Conservation (phyloP, 1,140 invertebrate genomes). For the Lucilia sericata region DNA sequence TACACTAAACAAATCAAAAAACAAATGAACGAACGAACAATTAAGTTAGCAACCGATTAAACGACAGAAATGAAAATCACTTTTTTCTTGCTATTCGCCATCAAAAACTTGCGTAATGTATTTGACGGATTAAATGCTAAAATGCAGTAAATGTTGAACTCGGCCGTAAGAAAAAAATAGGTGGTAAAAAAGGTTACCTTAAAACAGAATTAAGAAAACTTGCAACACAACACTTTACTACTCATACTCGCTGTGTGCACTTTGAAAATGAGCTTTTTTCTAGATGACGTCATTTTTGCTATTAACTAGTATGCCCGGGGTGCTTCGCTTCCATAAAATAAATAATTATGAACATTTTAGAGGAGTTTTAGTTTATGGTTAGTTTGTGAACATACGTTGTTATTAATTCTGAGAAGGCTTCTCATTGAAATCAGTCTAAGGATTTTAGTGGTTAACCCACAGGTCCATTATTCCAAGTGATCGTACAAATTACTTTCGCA, state of each 20-base stretch:
- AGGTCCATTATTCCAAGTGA: too few relatives aligned
- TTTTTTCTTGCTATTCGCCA: not conserved
- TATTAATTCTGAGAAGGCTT: too few relatives aligned
- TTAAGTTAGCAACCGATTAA: not conserved
- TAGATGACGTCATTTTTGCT: constrained; percentile 17
- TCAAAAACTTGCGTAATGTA: too few relatives aligned
- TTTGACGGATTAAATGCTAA: not conserved
- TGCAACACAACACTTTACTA: not conserved
- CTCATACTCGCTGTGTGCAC: not conserved
- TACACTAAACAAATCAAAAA: not conserved
- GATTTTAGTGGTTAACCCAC: too few relatives aligned
- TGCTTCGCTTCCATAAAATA: too few relatives aligned
- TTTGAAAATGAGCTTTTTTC: constrained; percentile 16
- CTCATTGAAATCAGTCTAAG: too few relatives aligned
- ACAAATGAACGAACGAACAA: not conserved
- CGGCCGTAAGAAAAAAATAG: not conserved
- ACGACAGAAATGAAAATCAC: not conserved
- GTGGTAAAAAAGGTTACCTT: not conserved
- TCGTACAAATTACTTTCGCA: too few relatives aligned
- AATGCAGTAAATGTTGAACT: not conserved
- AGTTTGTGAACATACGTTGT: too few relatives aligned
- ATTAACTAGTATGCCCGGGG: not conserved
- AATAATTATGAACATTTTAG: too few relatives aligned
- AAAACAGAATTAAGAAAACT: not conserved
- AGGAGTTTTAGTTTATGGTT: too few relatives aligned